Percentiles rank a stretch among this genome's conserved stretches.
These are phyloP conservation scores for Pachyramphus minor DNA, from an alignment of 2,113 vertebrate species.

Conservation along the genomic window DNA sequence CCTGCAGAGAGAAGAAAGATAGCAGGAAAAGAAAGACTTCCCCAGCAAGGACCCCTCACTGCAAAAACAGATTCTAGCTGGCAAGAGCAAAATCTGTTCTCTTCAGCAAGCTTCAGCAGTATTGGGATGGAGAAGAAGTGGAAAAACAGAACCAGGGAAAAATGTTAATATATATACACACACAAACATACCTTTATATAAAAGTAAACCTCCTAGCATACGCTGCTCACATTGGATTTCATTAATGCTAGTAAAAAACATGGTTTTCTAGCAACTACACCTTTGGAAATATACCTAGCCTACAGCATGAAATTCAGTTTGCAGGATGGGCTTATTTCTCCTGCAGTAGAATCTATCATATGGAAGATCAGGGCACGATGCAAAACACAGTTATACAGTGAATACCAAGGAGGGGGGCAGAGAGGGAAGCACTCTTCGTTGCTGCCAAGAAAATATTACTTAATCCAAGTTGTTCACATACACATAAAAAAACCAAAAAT, in stretches of 20 bases:
- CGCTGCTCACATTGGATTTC: background rate
- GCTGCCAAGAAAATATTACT: background rate
- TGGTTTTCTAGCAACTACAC: background rate
- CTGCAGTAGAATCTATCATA: background rate
- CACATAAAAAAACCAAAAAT: background rate
- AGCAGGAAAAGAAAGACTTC: constrained; percentile 2
- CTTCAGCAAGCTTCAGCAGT: background rate
- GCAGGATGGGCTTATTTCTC: background rate
- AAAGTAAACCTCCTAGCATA: background rate
- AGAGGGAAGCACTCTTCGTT: background rate
- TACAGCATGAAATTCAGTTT: background rate
- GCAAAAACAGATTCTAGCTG: constrained; percentile 11
- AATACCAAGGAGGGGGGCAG: background rate
- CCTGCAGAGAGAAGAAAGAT: background rate
- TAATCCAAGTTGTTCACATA: background rate
- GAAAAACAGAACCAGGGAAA: background rate
- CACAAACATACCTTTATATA: background rate
- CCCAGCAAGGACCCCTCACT: constrained; percentile 24
- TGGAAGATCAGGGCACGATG: fast-evolving
- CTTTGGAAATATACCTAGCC: background rate
- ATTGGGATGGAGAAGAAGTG: background rate
- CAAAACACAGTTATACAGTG: background rate
- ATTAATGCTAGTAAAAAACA: background rate
- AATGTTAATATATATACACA: background rate
- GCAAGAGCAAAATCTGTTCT: background rate